A percentile compares a stretch with the other conserved stretches of the same genome.
Evolutionary conservation across 1,140 invertebrate genomes (phyloP).

Genomic region (Zaprionus lachaisei): DNA sequence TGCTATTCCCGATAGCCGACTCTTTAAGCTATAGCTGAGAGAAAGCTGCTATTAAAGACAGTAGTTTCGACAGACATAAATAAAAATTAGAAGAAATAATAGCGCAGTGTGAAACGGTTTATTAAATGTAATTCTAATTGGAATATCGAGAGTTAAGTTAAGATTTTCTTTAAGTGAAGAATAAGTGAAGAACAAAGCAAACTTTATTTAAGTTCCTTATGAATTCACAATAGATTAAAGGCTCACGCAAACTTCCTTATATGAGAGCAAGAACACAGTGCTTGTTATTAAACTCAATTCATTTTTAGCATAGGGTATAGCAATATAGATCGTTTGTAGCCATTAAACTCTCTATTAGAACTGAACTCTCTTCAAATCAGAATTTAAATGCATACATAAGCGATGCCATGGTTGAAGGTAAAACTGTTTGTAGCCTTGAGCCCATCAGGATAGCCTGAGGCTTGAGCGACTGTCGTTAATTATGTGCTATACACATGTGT

Average conservation of each 20-base stretch:
- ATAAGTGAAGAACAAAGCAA: too few relatives aligned
- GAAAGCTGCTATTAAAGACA: not conserved
- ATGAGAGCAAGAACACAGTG: too few relatives aligned
- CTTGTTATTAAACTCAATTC: too few relatives aligned
- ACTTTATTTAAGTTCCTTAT: too few relatives aligned
- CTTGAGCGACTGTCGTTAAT: constrained; percentile 60
- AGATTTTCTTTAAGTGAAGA: too few relatives aligned
- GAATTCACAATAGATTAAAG: too few relatives aligned
- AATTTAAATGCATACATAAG: not conserved
- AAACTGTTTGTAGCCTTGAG: not conserved
- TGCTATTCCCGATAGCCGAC: not conserved
- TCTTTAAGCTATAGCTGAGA: not conserved
- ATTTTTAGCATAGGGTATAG: too few relatives aligned
- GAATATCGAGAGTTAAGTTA: too few relatives aligned
- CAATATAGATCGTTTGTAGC: too few relatives aligned
- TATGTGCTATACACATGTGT: constrained; percentile 42
- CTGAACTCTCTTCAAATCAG: not conserved
- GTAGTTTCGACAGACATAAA: not conserved
- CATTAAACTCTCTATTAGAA: too few relatives aligned
- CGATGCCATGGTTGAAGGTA: not conserved
- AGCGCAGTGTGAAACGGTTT: not conserved
- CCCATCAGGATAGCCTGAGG: not conserved
- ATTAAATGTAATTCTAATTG: not conserved
- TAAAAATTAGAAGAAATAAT: not conserved
- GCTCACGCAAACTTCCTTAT: too few relatives aligned